Evolutionary conservation across 2,797 vertebrate species (phyloP), one percentile per base, ranked within the genome.

Genomic region (Falco peregrinus): DNA sequence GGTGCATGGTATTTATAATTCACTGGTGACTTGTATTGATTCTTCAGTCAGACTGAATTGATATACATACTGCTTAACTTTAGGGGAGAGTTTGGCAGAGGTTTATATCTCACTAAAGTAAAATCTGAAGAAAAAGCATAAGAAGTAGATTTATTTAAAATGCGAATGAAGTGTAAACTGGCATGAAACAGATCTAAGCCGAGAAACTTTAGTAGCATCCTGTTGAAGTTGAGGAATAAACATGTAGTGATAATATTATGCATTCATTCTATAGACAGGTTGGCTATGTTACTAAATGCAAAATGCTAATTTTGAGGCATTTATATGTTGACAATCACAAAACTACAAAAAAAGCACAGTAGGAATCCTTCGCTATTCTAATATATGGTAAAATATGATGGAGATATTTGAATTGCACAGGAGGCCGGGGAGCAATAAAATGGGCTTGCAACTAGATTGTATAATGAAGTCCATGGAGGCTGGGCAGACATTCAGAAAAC

Each of bases 381-480:
- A 92, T 82, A 81, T 59, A 94, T 93, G 88, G n/a, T 70, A 83
- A 92, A 80, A 95, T 84, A 93, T 87, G 82, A 67, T 29, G 9
- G 54, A 90, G 41, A 41, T 80, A 87, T 70, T 95, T 93, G 94
- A 95, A 93, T 95, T 95, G 80, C 94, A 93, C 57, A 78, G 61
- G 53, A 93, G 63, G 60, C 79, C 68, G 41, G 74, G 80, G 89
- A 96, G 51, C 63, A 93, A 87, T 87, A 84, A 91, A 89, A 56
- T 29, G 31, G 71, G n/a, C 65, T 94, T 74, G 88, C 39, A 91
- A 76, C 56, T 73, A 84, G 70, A 93, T 64, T 69, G 60, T 35
- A 29, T 90, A 95, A 94, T 82, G 81, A 95, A 86, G 60, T 71
- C 90, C 76, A 75, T n/a, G 21, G 91, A 87, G 89, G 53, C 51